Conservation (phyloP, 2,888 invertebrate species). For the Rotaria macrura region DNA sequence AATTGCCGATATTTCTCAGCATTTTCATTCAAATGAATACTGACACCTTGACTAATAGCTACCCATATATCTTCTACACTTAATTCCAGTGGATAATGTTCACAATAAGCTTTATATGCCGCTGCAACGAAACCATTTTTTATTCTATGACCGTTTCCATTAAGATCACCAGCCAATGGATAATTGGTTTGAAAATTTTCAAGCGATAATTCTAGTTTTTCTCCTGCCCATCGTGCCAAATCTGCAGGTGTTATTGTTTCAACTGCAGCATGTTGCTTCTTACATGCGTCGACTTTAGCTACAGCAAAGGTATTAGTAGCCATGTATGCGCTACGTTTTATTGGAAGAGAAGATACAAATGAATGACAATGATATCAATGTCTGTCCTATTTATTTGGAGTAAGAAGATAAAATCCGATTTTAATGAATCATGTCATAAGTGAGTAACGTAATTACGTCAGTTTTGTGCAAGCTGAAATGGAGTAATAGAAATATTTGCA, state of each 20-base stretch:
- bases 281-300: not conserved
- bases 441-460: too few relatives aligned
- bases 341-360: too few relatives aligned
- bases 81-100: not conserved
- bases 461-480: too few relatives aligned
- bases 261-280: not conserved
- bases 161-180: not conserved
- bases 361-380: too few relatives aligned
- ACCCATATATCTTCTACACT: constrained; percentile 14
- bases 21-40: constrained; percentile 15
- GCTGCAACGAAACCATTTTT: not conserved
- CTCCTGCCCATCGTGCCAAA: not conserved
- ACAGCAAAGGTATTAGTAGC: not conserved
- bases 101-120: not conserved
- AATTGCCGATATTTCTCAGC: not conserved
- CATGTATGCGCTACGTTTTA: too few relatives aligned
- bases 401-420: too few relatives aligned
- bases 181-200: constrained; percentile 3
- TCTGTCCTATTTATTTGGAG: too few relatives aligned
- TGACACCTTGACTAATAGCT: not conserved
- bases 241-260: too few relatives aligned
- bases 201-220: not conserved
- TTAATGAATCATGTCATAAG: too few relatives aligned
- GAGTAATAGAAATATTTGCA: too few relatives aligned
- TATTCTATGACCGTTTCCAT: not conserved